Conservation (phyloP, 1,140 invertebrate species). For the Scaptodrosophila lebanonensis region DNA sequence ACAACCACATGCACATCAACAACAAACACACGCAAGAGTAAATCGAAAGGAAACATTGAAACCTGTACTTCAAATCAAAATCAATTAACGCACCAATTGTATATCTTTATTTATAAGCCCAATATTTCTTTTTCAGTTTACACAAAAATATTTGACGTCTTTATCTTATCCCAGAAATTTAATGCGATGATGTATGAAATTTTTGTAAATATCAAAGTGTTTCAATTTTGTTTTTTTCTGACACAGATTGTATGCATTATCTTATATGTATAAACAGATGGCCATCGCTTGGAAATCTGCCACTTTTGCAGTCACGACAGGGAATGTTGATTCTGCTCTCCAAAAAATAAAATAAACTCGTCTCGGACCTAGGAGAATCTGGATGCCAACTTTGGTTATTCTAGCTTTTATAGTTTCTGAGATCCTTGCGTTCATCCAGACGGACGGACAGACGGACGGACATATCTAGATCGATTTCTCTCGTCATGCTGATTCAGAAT, state of each 20-base stretch:
- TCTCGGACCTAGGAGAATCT: too few relatives aligned
- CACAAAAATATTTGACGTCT: slow-evolving; percentile 61
- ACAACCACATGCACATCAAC: slow-evolving; percentile 46
- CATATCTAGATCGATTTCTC: too few relatives aligned
- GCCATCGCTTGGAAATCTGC: too few relatives aligned
- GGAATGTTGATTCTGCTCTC: too few relatives aligned
- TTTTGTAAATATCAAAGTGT: too few relatives aligned
- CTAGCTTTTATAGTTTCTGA: too few relatives aligned
- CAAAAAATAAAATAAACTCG: too few relatives aligned
- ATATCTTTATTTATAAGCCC: slow-evolving; percentile 45
- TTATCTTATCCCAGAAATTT: slow-evolving; percentile 73
- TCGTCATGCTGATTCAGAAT: too few relatives aligned
- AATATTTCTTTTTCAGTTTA: slow-evolving; percentile 29
- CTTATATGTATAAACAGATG: slow-evolving; percentile 30
- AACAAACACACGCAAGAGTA: slow-evolving; percentile 14
- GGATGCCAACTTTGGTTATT: too few relatives aligned
- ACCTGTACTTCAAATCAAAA: slow-evolving; percentile 61
- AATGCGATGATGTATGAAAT: slow-evolving; percentile 74
- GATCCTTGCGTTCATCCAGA: too few relatives aligned
- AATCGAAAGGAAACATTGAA: slow-evolving; percentile 24
- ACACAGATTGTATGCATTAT: slow-evolving; percentile 17
- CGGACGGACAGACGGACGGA: too few relatives aligned
- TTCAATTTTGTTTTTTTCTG: slow-evolving; percentile 36
- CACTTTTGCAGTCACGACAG: too few relatives aligned
- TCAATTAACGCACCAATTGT: slow-evolving; percentile 73